A percentile compares a stretch with the other conserved stretches of the same genome.
Conservation (phyloP, 2,888 invertebrate species). For the Troides oblongomaculatus region DNA sequence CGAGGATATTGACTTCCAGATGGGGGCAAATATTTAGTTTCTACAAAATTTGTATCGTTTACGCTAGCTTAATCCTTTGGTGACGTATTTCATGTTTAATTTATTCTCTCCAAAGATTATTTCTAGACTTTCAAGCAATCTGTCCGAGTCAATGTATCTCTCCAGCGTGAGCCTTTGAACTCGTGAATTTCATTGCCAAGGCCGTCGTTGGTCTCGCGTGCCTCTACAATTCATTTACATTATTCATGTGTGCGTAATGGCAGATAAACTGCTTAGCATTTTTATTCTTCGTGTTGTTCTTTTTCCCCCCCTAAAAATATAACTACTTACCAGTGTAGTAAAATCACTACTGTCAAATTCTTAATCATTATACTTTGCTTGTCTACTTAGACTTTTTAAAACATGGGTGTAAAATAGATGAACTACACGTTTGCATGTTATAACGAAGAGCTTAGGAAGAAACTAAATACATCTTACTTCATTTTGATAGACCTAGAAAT, state of each 20-base stretch:
- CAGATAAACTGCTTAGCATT: conserved; percentile 13
- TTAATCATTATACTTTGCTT: neutral
- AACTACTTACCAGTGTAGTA: conserved; percentile 1
- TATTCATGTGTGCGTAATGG: conserved; percentile 30
- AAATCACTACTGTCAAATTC: neutral
- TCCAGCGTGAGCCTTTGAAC: conserved; percentile 50
- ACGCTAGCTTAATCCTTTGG: too few relatives aligned
- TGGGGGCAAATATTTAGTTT: too few relatives aligned
- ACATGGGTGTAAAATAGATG: too few relatives aligned
- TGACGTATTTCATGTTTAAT: neutral
- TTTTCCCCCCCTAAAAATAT: conserved; percentile 9
- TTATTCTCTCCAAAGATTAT: neutral
- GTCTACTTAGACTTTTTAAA: too few relatives aligned
- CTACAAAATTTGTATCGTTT: too few relatives aligned
- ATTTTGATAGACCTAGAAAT: too few relatives aligned
- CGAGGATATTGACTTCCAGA: too few relatives aligned
- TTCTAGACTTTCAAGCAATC: neutral
- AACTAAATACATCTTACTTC: too few relatives aligned
- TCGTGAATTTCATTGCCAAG: conserved; percentile 49
- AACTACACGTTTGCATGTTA: too few relatives aligned
- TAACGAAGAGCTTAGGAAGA: too few relatives aligned
- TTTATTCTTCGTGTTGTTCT: conserved; percentile 3
- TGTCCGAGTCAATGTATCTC: conserved; percentile 31
- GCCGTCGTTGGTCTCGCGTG: conserved; percentile 39
- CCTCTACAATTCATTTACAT: conserved; percentile 34